These are phyloP conservation scores for Conchocele bisecta DNA, from an alignment of 2,888 invertebrate species.

Conservation along the genomic window DNA sequence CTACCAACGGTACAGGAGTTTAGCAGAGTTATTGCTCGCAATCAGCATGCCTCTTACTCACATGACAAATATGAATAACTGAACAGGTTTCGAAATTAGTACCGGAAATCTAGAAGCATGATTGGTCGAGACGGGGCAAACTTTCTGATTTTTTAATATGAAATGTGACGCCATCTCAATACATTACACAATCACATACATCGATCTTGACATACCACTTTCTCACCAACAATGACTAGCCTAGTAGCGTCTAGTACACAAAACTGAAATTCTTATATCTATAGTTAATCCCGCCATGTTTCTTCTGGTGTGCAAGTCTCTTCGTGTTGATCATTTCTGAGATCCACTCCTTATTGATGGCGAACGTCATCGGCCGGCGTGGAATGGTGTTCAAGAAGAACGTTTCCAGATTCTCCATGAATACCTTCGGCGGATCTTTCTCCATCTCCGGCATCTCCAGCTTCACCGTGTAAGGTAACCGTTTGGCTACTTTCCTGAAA, in stretches of 20 bases:
- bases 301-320: slow-evolving; percentile 79
- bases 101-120: no score
- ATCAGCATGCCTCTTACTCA: no score
- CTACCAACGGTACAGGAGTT: no score
- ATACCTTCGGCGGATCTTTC: slow-evolving; percentile 74
- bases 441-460: slow-evolving; percentile 69
- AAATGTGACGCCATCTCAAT: no score
- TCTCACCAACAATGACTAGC: no score
- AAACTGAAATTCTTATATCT: slow-evolving; percentile 79
- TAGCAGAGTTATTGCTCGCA: no score
- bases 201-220: no score
- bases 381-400: slow-evolving; percentile 82
- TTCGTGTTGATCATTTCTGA: slow-evolving; percentile 80
- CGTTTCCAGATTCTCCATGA: slow-evolving; percentile 80
- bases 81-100: no score
- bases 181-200: no score
- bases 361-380: slow-evolving; percentile 71
- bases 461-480: slow-evolving; percentile 74
- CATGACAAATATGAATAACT: no score
- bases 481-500: slow-evolving; percentile 66
- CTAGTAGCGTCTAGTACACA: slow-evolving; percentile 78
- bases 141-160: no score
- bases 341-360: slow-evolving; percentile 79
- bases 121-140: no score
- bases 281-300: slow-evolving; percentile 75